Base-by-base conservation (phyloP, 92 coral and sea anemone genomes). In the Zoanthus sociatus region DNA sequence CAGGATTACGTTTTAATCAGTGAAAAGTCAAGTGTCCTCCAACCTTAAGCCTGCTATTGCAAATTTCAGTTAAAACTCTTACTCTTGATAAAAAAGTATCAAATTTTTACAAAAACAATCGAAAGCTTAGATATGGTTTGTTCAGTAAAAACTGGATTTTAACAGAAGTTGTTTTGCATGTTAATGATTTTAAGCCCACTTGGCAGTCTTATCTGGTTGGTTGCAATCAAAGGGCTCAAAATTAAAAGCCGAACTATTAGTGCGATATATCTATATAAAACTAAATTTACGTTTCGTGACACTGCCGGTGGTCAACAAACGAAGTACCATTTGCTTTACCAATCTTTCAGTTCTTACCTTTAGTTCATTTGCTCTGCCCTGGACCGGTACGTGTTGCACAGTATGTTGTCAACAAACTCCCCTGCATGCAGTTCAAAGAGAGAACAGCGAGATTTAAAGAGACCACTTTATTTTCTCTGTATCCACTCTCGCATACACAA, bases 331-430 rank as follows among this genome's bases (percentile, higher is more conserved):
- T 81, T 47, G 63, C 26, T 81, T 21, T n/a, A 66, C 74, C 18
- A 60, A 81, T 81, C 75, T 81, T 63, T 66, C 46, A 81, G 66
- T 44, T 67, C 85, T 81, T 71, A 81, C 76, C 85, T 79, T 73
- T 9, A 66, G 26, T 7, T 60, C 11, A 63, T 63, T 63, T 69
- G 16, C 9, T 47, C 44, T 67, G 75, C 42, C 61, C 33, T 37
- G 70, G 67, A 44, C n/a, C 9, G 76, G 58, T 66, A n/a, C 14
- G 74, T 30, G 26, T 47, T 74, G 47, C 44, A n/a, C 26, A 32
- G 31, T 44, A 63, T n/a, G 42, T 48, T 69, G 54, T 45, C 33
- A n/a, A 15, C 18, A 15, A 78, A 31, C 30, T 15, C 21, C 46
- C 72, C 84, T 33, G 71, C 56, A 79, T 20, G 15, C 18, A 44